Evolutionary conservation across 2,797 vertebrate genomes (phyloP), one percentile per base, ranked within the genome.

Genomic region (Sebastes reedi): DNA sequence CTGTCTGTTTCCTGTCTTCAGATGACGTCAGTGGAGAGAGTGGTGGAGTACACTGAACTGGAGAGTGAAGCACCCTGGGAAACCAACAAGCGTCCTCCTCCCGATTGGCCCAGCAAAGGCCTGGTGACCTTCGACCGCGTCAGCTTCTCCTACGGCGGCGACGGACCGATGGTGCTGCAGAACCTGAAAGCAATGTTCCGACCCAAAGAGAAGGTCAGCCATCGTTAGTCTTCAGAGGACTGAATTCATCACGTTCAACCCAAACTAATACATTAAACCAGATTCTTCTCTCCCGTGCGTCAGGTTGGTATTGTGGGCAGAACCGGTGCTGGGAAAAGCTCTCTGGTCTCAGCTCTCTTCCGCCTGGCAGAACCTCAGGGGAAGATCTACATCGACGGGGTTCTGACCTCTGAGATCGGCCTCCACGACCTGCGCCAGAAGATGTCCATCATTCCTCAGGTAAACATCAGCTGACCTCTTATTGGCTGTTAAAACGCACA

Each of bases 371-470:
- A 99, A 22, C 83, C 87, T 62, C 93, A 97, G 87, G 98, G 98
- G 4, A 96, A 91, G 87, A 98, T 99, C 91, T 96, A 95, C 92
- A 97, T 99, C 70, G 97, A 99, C 34, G 97, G 96, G 0, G 46
- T 97, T 82, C 84, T 96, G 91, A 99, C 96, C 8, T 97, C 96
- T 12, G 96, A 98, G 85, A 96, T 99, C 20, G 97, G 98, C 67
- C 97, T 99, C 18, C 97, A 98, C 6, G 97, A 98, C 90, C 95
- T 99, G 85, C 93, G 98, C 52, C 96, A 96, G 94, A 97, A 96
- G 93, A 98, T 99, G 95, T 98, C 98, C 20, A 99, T 99, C 94
- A 99, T 99, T 85, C 98, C 98, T 89, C 97, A 98, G 96, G 97
- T 98, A 94, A 18, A 14, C 9, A 55, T 13, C 4, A 8, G 18